These are phyloP conservation scores for Euura lappo DNA, from an alignment of 1,140 invertebrate species.

Conservation along the genomic window DNA sequence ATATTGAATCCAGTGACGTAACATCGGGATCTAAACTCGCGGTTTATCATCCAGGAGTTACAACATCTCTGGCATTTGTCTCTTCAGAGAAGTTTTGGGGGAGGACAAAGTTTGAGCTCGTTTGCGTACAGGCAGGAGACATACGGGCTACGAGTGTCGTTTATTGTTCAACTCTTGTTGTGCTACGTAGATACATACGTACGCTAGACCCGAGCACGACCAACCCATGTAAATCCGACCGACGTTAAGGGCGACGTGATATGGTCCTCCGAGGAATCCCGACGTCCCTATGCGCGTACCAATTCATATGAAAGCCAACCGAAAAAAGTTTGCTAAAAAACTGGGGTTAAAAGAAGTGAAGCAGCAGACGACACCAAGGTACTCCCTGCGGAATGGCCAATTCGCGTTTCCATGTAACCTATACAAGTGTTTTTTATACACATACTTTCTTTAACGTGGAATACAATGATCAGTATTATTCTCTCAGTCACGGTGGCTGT, in stretches of 20 bases:
- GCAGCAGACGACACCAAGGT: no score
- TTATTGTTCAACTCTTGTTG: background rate
- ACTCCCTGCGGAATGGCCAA: no score
- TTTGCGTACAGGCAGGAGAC: background rate
- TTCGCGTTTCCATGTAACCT: no score
- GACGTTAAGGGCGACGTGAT: background rate
- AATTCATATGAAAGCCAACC: background rate
- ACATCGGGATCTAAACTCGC: background rate
- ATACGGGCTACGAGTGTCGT: background rate
- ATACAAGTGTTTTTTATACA: no score
- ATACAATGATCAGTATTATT: no score
- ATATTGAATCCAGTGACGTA: background rate
- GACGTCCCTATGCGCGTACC: background rate
- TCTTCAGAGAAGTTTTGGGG: background rate
- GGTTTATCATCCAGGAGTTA: background rate
- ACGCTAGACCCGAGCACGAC: no score
- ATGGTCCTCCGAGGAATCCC: background rate
- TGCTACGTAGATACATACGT: background rate
- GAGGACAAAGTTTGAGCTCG: background rate
- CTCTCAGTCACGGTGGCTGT: no score
- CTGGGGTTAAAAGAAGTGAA: no score
- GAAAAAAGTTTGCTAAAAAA: no score
- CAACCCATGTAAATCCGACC: background rate
- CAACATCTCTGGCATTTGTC: no score
- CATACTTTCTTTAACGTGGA: no score